Evolutionary conservation across 2,797 vertebrate species (phyloP).

Genomic region (Neostethus bicornis): DNA sequence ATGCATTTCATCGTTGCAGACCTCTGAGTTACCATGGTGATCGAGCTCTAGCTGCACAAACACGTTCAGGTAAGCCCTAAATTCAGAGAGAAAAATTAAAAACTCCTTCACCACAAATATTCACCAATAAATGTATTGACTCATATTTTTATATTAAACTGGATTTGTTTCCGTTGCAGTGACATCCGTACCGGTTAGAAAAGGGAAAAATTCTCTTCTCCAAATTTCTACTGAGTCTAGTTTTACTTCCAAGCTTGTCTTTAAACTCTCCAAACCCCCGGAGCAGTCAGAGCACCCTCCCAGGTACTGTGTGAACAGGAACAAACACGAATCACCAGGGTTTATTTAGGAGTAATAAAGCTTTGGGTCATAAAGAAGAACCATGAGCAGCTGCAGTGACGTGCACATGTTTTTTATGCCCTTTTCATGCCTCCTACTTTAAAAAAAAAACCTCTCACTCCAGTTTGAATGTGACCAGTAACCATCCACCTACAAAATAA

Average conservation of each 20-base stretch:
- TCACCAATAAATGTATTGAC: too few relatives aligned
- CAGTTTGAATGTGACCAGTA: too few relatives aligned
- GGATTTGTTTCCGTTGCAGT: slow-evolving; percentile 45
- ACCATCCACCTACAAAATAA: too few relatives aligned
- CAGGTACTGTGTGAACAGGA: slow-evolving; percentile 7
- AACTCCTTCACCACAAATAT: background rate
- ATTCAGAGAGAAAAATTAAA: too few relatives aligned
- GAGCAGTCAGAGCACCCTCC: background rate
- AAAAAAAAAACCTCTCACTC: too few relatives aligned
- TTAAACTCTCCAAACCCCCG: slow-evolving; percentile 25
- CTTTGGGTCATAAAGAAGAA: slow-evolving; percentile 2
- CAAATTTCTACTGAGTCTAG: slow-evolving; percentile 11
- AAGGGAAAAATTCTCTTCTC: slow-evolving; percentile 1
- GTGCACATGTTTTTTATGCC: background rate
- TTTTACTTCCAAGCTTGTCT: slow-evolving; percentile 39
- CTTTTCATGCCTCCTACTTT: background rate
- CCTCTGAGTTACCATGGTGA: background rate
- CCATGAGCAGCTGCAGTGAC: background rate
- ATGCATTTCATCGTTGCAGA: slow-evolving; percentile 15
- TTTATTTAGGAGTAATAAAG: slow-evolving; percentile 40
- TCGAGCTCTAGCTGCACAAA: slow-evolving; percentile 9
- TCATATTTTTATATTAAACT: too few relatives aligned
- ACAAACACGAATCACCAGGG: background rate
- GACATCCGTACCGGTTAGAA: background rate
- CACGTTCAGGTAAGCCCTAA: slow-evolving; percentile 38